Base-by-base conservation (phyloP, 2,888 invertebrate genomes). In the Caenorhabditis sp. region DNA sequence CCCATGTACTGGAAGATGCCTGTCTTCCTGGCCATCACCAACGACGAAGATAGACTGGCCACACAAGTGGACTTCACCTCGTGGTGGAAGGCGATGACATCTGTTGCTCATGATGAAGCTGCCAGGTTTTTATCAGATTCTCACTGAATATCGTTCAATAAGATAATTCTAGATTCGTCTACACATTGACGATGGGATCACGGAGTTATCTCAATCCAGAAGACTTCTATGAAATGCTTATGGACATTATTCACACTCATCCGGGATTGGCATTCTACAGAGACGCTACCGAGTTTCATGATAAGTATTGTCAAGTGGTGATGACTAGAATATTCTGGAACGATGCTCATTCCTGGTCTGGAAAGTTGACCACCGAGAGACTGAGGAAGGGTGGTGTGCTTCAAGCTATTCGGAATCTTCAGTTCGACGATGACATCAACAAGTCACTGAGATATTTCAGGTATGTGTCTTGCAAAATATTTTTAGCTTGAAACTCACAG, bases 281-380 rank as follows among this genome's bases (percentile, higher is more conserved):
- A 93, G 97, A 98, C 93, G 98, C 98, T 80, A 96, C 96, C 0
- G 98, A 99, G 94, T 99, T 99, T 94, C 98, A 99, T 94, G 97
- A 97, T 84, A 95, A 97, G 94, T 99, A 98, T 93, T 96, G 98
- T 89, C 97, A 98, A 93, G 98, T 98, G 93, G 98, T 98, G 92
- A 97, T 98, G 92, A 97, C 97, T 87, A 95, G 98, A 93, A 97
- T 98, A 94, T 98, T 96, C 94, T 98, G 97, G 94, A 95, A 96
- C 93, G 96, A 97, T 73, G 97, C 97, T 94, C 95, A 97, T 88
- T 96, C 97, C 87, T 99, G 99, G 99, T 96, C 96, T 72, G 97
- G 97, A 16, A 95, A 95, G 92, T 96, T 99, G 91, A 95, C 96
- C 59, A 94, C 96, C 88, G 94, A 96, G 5, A 98, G 99, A 93